These are phyloP conservation scores for Lasioglossum calceatum DNA, from an alignment of 2,888 invertebrate species.

Conservation along the genomic window DNA sequence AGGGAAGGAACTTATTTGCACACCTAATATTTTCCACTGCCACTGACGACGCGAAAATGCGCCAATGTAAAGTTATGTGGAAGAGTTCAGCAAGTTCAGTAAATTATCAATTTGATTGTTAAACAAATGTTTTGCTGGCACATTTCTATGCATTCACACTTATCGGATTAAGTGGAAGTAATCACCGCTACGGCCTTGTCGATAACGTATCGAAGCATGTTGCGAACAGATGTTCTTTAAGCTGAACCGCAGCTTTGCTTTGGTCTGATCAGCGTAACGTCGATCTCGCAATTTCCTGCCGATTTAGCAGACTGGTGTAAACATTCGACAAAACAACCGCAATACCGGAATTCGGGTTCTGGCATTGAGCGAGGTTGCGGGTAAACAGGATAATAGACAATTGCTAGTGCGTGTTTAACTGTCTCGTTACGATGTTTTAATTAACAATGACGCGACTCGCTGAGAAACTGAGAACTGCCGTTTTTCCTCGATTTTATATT, in stretches of 20 bases:
- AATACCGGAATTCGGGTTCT: background rate
- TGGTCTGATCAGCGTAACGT: background rate
- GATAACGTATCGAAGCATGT: background rate
- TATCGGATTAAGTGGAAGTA: no score
- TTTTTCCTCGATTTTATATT: no score
- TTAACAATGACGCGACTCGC: background rate
- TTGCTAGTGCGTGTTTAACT: background rate
- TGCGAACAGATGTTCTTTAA: background rate
- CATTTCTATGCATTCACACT: no score
- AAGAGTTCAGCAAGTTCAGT: no score
- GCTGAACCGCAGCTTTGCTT: background rate
- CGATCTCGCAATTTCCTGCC: background rate
- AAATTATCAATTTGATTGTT: no score
- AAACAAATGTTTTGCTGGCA: no score
- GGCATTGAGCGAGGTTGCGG: background rate
- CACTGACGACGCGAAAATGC: no score
- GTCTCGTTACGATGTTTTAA: slow-evolving; percentile 14
- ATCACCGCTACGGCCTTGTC: no score
- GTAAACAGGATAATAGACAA: slow-evolving; percentile 11
- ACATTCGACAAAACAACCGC: slow-evolving; percentile 30
- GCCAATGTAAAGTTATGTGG: no score
- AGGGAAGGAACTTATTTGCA: no score
- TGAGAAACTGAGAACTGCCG: background rate
- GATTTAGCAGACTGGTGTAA: slow-evolving; percentile 16
- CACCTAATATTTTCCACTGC: no score